Percentiles rank a stretch among this genome's conserved stretches.
Evolutionary conservation across 2,888 invertebrate species (phyloP).

Genomic region (Drosophila nr. perissopoda): DNA sequence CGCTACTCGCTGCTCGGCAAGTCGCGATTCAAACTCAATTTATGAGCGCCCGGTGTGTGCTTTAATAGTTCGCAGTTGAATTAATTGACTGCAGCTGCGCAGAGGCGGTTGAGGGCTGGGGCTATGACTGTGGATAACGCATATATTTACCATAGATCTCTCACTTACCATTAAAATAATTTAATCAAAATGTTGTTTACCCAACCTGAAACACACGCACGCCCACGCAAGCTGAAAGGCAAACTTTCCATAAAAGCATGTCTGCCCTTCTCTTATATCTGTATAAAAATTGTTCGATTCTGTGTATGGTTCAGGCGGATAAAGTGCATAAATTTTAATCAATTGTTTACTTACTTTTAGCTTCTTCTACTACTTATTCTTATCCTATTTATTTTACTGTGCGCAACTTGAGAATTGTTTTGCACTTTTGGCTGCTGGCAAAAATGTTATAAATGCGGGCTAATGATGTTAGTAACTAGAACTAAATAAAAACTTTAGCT

Average conservation of each 20-base stretch:
- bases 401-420: slow-evolving; percentile 54
- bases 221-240: slow-evolving; percentile 35
- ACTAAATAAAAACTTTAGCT: neutral
- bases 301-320: slow-evolving; percentile 25
- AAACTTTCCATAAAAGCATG: slow-evolving; percentile 66
- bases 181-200: slow-evolving; percentile 76
- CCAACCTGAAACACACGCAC: slow-evolving; percentile 26
- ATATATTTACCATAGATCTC: slow-evolving; percentile 74
- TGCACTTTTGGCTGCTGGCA: slow-evolving; percentile 43
- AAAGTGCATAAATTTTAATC: slow-evolving; percentile 78
- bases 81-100: slow-evolving; percentile 74
- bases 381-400: slow-evolving; percentile 67
- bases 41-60: slow-evolving; percentile 80
- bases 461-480: slow-evolving; percentile 14
- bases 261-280: slow-evolving; percentile 51
- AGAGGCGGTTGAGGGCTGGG: neutral
- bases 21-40: slow-evolving; percentile 74
- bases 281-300: slow-evolving; percentile 43
- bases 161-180: slow-evolving; percentile 78
- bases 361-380: slow-evolving; percentile 41
- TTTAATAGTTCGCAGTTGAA: slow-evolving; percentile 80
- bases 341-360: slow-evolving; percentile 76
- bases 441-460: slow-evolving; percentile 27
- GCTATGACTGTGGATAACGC: slow-evolving; percentile 42
- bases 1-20: slow-evolving; percentile 26